Base-by-base conservation (phyloP, 2,888 invertebrate genomes). In the Diadegma fenestrale region DNA sequence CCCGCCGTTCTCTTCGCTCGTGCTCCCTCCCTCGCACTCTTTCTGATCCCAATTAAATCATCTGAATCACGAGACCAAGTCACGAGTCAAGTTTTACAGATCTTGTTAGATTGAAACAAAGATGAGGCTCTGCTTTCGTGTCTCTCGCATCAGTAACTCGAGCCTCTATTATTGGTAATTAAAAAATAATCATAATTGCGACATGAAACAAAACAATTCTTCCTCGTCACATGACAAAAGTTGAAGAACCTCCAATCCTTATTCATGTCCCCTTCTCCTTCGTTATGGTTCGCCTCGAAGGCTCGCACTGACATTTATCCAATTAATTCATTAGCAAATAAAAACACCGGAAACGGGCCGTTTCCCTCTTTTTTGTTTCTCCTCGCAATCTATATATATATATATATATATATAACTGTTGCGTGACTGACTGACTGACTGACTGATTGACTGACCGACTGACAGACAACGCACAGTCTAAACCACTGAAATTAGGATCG, bases 31-130 rank as follows among this genome's bases (percentile, higher is more conserved):
- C 63, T n/a, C 37, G n/a, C 19, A 0, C 43, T 51, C 26, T 48
- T 63, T 72, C 43, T 87, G 80, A 80, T 81, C 80, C 80, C 86
- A 88, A 88, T 88, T 88, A 88, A 88, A 86, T 82, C 80, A 80
- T 88, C 81, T 81, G 79, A 86, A 71, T 71, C 71, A 71, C 71
- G 71, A 71, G 71, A 61, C 68, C 80, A 37, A 85, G 87, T 88
- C 82, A 88, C 87, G 88, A 87, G 88, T 82, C 82, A 87, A 87
- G 84, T 84, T 75, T 82, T 80, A 78, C 61, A 68, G 83, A 82
- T 86, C 79, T 66, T 64, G 75, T 72, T 71, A 80, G 30, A 84
- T 75, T 71, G 78, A 66, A 30, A 41, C 45, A 12, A 30, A 48
- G 78, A 86, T 64, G 51, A 73, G 51, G 26, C 85, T 77, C 80